Base-by-base conservation (phyloP, 1,140 invertebrate species). In the Pseudomyrmex pallidus region DNA sequence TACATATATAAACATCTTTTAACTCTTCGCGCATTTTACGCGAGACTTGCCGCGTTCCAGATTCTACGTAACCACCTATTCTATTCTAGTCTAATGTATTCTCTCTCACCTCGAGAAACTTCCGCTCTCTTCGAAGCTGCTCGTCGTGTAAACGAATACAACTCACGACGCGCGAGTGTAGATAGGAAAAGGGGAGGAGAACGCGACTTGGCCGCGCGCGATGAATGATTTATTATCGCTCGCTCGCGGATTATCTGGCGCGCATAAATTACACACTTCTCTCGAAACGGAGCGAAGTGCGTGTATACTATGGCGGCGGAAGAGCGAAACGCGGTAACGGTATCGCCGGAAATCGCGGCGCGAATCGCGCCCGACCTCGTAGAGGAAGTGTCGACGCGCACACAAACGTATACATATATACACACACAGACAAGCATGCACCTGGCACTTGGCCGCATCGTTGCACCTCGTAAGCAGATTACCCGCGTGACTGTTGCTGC, bases 201-300 rank as follows among this genome's bases (percentile, higher is more conserved):
- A 12, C 22, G 67, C 66, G 52, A 80, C 76, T 80, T 66, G 15
- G 66, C 76, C 76, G 54, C 66, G 66, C 76, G 54, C 66, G 66
- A 80, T 80, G 76, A 80, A 80, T 80, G 76, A 80, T 80, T 80
- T 80, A 78, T 70, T 66, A 61, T n/a, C 63, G 76, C 66, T 72
- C 54, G 67, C 20, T 20, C 48, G 59, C 78, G 80, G 62, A 84
- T 85, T 74, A 85, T 83, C 59, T 25, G 15, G 50, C 48, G 63
- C 25, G 54, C 67, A 66, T 74, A 57, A 76, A 76, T 84, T 76
- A 54, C 73, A 68, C 44, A 44, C 54, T 61, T 48, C 50, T 22
- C 52, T 72, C 54, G 68, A 67, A 84, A 67, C 52, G 12, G 67
- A 46, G 48, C 74, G 12, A 48, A 13, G 56, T 59, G 66, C 54